Conservation (phyloP, 2,113 vertebrate genomes). For the Pollimyrus isidori region DNA sequence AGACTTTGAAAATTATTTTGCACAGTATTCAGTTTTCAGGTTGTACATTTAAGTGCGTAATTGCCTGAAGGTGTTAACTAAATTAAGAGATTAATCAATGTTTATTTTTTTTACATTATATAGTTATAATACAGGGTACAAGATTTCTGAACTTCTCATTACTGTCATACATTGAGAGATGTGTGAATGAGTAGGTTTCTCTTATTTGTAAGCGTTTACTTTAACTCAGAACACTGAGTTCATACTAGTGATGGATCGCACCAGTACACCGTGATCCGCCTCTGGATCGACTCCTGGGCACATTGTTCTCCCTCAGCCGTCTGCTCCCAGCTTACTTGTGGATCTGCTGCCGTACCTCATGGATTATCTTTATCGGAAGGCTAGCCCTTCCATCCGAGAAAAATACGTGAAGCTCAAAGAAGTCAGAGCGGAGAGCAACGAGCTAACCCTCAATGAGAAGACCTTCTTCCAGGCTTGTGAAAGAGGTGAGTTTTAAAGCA, state of each 20-base stretch:
- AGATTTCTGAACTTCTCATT: neutral
- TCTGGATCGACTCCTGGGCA: neutral
- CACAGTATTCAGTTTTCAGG: neutral
- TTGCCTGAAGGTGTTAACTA: neutral
- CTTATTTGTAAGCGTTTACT: too few species aligned
- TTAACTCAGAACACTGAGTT: neutral
- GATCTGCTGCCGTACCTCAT: conserved; percentile 20
- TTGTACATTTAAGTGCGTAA: neutral
- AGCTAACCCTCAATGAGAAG: conserved; percentile 69
- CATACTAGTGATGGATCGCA: neutral
- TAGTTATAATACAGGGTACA: neutral
- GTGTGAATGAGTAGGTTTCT: neutral
- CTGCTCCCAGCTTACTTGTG: neutral
- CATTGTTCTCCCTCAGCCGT: neutral
- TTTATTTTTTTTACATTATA: neutral
- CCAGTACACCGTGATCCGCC: neutral
- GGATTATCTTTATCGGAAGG: conserved; percentile 65
- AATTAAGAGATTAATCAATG: neutral
- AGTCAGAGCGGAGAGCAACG: conserved; percentile 70
- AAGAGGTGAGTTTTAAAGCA: conserved; percentile 55
- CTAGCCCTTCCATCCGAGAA: conserved; percentile 57
- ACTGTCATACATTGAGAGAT: neutral
- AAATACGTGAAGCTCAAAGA: conserved; percentile 69
- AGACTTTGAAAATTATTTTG: neutral
- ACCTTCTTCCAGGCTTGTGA: conserved; percentile 71